These are phyloP conservation scores for Brenthis daphne DNA, from an alignment of 2,888 invertebrate genomes.

Conservation along the genomic window DNA sequence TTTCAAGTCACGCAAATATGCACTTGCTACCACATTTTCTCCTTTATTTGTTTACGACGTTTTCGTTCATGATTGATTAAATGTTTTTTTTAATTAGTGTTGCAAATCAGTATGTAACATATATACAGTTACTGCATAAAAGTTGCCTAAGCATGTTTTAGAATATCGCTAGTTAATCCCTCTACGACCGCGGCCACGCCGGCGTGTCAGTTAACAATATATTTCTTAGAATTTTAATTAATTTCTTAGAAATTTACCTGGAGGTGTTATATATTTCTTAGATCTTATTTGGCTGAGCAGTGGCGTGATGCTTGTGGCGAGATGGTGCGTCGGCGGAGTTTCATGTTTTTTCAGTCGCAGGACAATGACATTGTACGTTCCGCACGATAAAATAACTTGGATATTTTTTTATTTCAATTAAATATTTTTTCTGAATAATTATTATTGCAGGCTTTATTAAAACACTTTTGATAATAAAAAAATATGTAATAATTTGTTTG, in stretches of 20 bases:
- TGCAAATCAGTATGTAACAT: too few species aligned
- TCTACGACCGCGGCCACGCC: too few species aligned
- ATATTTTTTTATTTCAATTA: constrained; percentile 25
- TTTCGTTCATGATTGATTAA: not conserved
- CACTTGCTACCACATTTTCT: constrained; percentile 12
- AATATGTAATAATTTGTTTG: too few species aligned
- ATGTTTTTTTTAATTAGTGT: not conserved
- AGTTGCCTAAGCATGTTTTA: not conserved
- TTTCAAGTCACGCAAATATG: constrained; percentile 27
- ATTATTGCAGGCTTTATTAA: not conserved
- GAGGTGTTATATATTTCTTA: constrained; percentile 17
- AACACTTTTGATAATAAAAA: too few species aligned
- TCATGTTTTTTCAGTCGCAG: constrained; percentile 60
- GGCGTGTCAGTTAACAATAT: too few species aligned
- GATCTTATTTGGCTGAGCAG: constrained; percentile 28
- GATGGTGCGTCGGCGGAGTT: constrained; percentile 36
- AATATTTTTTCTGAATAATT: constrained; percentile 2
- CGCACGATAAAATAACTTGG: constrained; percentile 77
- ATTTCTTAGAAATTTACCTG: too few species aligned
- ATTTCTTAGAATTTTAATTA: too few species aligned
- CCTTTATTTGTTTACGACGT: not conserved
- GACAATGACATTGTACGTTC: constrained; percentile 81
- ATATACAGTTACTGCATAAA: not conserved
- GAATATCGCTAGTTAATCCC: not conserved
- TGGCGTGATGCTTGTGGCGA: constrained; percentile 26